Evolutionary conservation across 2,888 invertebrate genomes (phyloP), one percentile per base, ranked within the genome.

Genomic region (Melipona bicolor): DNA sequence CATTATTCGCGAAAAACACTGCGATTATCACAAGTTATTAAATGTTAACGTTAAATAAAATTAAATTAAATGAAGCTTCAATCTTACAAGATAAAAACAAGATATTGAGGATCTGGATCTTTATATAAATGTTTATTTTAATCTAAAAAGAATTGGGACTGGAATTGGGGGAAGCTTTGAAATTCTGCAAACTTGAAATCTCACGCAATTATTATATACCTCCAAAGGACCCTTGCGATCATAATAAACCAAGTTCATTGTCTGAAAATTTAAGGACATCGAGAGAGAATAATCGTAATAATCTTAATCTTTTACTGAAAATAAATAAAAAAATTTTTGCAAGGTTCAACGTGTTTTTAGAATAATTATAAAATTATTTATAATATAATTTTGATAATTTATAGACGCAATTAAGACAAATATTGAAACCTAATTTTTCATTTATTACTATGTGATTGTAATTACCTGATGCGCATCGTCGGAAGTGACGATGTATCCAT

Each of bases 381-480:
- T 27, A 27, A 27, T 27, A 43, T 43, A 43, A 59, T n/a, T 59
- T 13, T 24, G n/a, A n/a, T n/a, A 59, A 59, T 59, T 15, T 15
- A 15, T 24, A 13, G n/a, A 56, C 5, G 13, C 2, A 13, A 56
- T n/a, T n/a, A 56, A 56, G n/a, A 4, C n/a, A 56, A n/a, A 56
- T 56, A n/a, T n/a, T 56, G 21, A n/a, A 56, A 56, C 21, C n/a
- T n/a, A n/a, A 56, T 56, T 56, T n/a, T n/a, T n/a, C 13, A n/a
- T 15, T 2, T 27, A 17, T 17, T 61, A 61, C 19, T 61, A 19
- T 11, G 24, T 19, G 9, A 61, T 24, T 61, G 24, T 43, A 70
- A 43, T 64, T 79, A 97, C 97, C 96, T 97, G 96, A 95, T 98
- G 98, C 91, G 97, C 97, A 93, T 98, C 98, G 83, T 96, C 96